A percentile compares a stretch with the other conserved stretches of the same genome.
Conservation (phyloP, 2,888 invertebrate genomes). For the Sturmia bella region DNA sequence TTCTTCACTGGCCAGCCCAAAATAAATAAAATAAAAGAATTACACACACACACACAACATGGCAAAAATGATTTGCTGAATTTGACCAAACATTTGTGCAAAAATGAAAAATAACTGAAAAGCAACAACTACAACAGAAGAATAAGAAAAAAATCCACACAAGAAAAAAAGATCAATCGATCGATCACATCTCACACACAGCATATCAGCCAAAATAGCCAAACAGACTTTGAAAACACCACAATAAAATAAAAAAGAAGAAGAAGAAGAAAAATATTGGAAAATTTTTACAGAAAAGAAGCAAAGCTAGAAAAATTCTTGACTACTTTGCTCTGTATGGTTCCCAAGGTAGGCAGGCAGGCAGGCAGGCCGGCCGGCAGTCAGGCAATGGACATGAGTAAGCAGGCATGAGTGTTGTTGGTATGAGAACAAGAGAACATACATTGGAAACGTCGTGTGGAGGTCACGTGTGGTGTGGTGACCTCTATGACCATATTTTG, state of each 20-base stretch:
- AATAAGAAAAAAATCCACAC: background rate
- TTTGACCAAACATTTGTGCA: conserved; percentile 60
- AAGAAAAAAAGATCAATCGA: conserved; percentile 70
- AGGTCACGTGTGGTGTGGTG: conserved; percentile 78
- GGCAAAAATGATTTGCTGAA: conserved; percentile 55
- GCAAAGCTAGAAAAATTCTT: conserved; percentile 50
- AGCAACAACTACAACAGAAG: conserved; percentile 14
- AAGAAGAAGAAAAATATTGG: conserved; percentile 27
- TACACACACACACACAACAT: background rate
- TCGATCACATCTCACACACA: conserved; percentile 68
- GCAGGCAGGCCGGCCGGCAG: no score
- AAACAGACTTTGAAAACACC: conserved; percentile 41
- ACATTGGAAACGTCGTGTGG: conserved; percentile 63
- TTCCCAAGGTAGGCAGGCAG: conserved; percentile 69
- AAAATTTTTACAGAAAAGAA: conserved; percentile 28
- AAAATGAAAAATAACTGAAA: conserved; percentile 42
- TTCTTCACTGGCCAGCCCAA: conserved; percentile 62
- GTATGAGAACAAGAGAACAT: conserved; percentile 39
- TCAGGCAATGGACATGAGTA: background rate
- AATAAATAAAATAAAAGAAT: conserved; percentile 11
- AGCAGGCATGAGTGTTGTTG: background rate
- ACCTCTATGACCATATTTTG: conserved; percentile 75
- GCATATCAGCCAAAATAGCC: conserved; percentile 55
- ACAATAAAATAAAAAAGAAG: conserved; percentile 32
- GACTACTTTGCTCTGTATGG: conserved; percentile 58